phyloP scores from a whole-genome alignment of 2,113 vertebrate species.

The Pristiophorus japonicus region DNA sequence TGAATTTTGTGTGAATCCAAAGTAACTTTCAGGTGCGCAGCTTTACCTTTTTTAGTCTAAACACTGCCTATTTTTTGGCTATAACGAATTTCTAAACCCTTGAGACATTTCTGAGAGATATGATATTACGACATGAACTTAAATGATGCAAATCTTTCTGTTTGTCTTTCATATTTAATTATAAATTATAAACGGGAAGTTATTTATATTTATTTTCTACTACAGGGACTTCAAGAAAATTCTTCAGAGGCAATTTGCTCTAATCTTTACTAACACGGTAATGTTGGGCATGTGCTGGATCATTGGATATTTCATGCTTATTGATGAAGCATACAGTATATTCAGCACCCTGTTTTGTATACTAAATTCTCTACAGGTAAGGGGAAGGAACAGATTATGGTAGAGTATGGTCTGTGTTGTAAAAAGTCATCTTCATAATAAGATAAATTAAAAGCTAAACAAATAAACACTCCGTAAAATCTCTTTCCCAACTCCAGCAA shows the following conservation, averaged over 20 bases:
- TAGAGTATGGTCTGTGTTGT: neutral
- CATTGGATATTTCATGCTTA: conserved; percentile 18
- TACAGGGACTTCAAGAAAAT: conserved; percentile 14
- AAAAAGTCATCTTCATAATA: neutral
- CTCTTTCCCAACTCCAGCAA: neutral
- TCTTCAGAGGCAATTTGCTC: neutral
- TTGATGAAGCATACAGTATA: neutral
- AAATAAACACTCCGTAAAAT: neutral
- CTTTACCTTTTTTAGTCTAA: too few species aligned
- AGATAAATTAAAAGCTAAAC: neutral
- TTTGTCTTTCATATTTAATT: neutral
- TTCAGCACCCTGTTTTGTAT: conserved; percentile 30
- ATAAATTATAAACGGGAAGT: neutral
- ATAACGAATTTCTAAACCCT: too few species aligned
- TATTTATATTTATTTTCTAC: neutral
- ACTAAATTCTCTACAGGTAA: conserved; percentile 28
- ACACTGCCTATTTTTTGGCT: too few species aligned
- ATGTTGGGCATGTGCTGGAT: neutral
- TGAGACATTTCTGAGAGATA: neutral
- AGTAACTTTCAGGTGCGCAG: too few species aligned
- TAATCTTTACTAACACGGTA: neutral
- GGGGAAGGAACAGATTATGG: neutral
- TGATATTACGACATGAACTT: neutral
- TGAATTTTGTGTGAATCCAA: too few species aligned
- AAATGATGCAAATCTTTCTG: neutral